A percentile compares a stretch with the other conserved stretches of the same genome.
Conservation (phyloP, 2,888 invertebrate genomes). For the Hypselothyrea guttata region DNA sequence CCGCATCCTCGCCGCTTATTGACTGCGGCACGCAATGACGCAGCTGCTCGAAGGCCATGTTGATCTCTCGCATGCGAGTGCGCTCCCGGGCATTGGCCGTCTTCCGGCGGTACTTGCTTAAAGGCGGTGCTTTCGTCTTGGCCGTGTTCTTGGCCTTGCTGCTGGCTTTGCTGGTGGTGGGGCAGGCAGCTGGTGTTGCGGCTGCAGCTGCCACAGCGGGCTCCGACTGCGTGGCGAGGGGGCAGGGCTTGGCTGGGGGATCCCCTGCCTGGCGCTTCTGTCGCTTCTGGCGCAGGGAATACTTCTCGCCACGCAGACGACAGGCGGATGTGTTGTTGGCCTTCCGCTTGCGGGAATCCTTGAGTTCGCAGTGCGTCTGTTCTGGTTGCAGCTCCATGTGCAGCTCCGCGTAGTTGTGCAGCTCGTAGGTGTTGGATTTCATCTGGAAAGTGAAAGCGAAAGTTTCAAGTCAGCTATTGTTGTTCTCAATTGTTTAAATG, state of each 20-base stretch:
- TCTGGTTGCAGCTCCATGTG: slow-evolving; percentile 48
- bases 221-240: slow-evolving; percentile 4
- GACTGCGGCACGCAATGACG: slow-evolving; percentile 88
- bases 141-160: slow-evolving; percentile 67
- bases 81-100: slow-evolving; percentile 95
- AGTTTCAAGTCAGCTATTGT: slow-evolving; percentile 29
- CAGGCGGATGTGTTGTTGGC: slow-evolving; percentile 19
- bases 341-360: slow-evolving; percentile 59
- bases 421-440: slow-evolving; percentile 70
- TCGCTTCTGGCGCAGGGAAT: slow-evolving; percentile 87
- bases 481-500: slow-evolving; percentile 15
- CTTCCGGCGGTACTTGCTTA: slow-evolving; percentile 94
- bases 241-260: background rate
- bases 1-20: slow-evolving; percentile 78
- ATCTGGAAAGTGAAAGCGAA: slow-evolving; percentile 57
- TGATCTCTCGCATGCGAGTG: slow-evolving; percentile 94
- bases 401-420: slow-evolving; percentile 69
- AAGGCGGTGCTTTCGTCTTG: slow-evolving; percentile 87
- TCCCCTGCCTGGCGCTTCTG: slow-evolving; percentile 78
- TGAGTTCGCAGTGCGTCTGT: slow-evolving; percentile 8
- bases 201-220: slow-evolving; percentile 6
- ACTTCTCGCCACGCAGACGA: slow-evolving; percentile 83
- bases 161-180: slow-evolving; percentile 12
- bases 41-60: slow-evolving; percentile 92
- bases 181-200: slow-evolving; percentile 10